Percentiles rank a stretch among this genome's conserved stretches.
These are phyloP conservation scores for Acipenser transmontanus DNA, from an alignment of 2,797 vertebrate genomes.

Conservation along the genomic window DNA sequence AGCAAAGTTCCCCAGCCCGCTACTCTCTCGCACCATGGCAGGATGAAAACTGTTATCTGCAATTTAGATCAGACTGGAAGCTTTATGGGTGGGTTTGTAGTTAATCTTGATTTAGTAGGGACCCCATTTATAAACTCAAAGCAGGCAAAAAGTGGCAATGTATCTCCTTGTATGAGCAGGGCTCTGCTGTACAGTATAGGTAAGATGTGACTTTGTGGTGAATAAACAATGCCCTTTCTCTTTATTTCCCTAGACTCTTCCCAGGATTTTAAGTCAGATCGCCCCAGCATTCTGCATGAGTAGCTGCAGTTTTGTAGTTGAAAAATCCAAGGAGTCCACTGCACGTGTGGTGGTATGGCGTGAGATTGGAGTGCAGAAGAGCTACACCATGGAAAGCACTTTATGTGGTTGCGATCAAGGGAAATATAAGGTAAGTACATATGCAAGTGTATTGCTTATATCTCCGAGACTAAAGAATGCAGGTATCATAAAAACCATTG, in stretches of 20 bases:
- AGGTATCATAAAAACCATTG: neutral
- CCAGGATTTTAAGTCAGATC: slow-evolving; percentile 87
- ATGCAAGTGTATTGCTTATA: neutral
- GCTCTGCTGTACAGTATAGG: neutral
- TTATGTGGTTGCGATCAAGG: slow-evolving; percentile 96
- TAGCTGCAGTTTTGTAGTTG: slow-evolving; percentile 96
- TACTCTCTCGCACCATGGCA: too few species aligned
- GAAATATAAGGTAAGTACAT: slow-evolving; percentile 80
- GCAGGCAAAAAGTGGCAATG: neutral
- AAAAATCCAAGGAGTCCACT: slow-evolving; percentile 93
- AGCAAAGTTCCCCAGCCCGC: too few species aligned
- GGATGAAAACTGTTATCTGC: too few species aligned
- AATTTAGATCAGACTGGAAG: too few species aligned
- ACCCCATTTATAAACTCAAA: too few species aligned
- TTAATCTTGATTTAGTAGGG: too few species aligned
- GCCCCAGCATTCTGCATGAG: slow-evolving; percentile 92
- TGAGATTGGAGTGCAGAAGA: slow-evolving; percentile 91
- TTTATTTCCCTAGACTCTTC: slow-evolving; percentile 68
- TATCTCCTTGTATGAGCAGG: neutral
- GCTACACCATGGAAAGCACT: slow-evolving; percentile 98
- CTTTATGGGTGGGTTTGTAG: too few species aligned
- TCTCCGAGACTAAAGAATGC: slow-evolving; percentile 7
- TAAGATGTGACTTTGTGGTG: neutral
- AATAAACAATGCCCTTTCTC: neutral
- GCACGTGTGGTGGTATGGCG: slow-evolving; percentile 95